Percentiles rank a stretch among this genome's conserved stretches.
Conservation (phyloP, 2,113 vertebrate species). For the Acanthochromis polyacanthus region DNA sequence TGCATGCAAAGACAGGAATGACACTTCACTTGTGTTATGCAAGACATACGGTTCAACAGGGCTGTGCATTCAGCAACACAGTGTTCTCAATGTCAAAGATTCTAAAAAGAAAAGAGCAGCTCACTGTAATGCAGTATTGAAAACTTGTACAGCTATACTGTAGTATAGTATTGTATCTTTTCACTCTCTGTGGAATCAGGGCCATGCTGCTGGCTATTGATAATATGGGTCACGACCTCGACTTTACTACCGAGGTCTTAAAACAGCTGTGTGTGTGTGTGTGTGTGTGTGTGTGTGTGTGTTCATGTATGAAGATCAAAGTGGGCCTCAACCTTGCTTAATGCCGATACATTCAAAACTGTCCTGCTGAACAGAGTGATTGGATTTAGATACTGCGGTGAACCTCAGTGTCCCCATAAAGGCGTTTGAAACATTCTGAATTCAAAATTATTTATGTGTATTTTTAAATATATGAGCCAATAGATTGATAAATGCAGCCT, state of each 20-base stretch:
- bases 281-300: neutral
- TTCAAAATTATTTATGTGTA: neutral
- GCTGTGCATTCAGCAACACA: neutral
- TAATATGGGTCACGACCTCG: constrained; percentile 32
- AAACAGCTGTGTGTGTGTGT: neutral
- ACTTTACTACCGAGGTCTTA: constrained; percentile 27
- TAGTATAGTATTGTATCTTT: constrained; percentile 21
- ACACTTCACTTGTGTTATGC: no score
- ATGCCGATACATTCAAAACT: neutral
- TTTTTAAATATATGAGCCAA: neutral
- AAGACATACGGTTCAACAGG: no score
- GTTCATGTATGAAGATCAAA: constrained; percentile 42
- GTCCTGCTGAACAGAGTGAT: neutral
- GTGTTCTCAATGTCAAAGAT: neutral
- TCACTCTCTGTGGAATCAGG: constrained; percentile 27
- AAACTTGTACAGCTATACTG: constrained; percentile 17
- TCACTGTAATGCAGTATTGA: constrained; percentile 23
- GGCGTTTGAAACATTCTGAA: neutral
- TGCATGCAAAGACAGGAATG: no score
- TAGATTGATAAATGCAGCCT: neutral
- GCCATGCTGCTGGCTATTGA: constrained; percentile 47
- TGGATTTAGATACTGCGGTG: neutral
- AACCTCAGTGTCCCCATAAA: neutral
- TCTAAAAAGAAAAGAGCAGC: neutral
- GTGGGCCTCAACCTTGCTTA: constrained; percentile 11